Conservation (phyloP, 2,888 invertebrate species). For the Ceratothoa steindachneri region DNA sequence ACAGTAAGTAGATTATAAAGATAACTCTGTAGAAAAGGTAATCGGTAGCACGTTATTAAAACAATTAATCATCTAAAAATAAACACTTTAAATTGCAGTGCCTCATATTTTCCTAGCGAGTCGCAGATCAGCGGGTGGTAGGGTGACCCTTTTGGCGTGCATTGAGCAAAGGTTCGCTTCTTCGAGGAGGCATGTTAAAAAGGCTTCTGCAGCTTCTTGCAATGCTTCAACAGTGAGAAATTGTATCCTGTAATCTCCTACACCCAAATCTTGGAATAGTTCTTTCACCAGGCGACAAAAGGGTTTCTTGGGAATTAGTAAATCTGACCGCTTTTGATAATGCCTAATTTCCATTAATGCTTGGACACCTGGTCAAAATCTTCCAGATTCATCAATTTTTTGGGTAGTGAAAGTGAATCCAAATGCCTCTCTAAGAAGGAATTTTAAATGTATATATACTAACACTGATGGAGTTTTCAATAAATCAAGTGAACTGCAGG, state of each 20-base stretch:
- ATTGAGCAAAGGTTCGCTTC: constrained; percentile 32
- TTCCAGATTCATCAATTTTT: not conserved
- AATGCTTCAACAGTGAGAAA: constrained; percentile 36
- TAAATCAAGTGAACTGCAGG: too few species aligned
- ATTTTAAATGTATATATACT: too few species aligned
- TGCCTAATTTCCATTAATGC: constrained; percentile 37
- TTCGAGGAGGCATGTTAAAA: constrained; percentile 25
- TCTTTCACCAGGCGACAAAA: constrained; percentile 36
- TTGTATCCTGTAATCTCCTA: constrained; percentile 29
- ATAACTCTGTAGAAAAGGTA: too few species aligned
- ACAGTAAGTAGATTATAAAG: too few species aligned
- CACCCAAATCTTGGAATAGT: constrained; percentile 9
- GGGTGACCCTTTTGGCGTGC: constrained; percentile 37
- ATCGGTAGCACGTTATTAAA: too few species aligned
- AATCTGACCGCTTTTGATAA: constrained; percentile 16
- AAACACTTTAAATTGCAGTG: not conserved
- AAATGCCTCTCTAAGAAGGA: too few species aligned
- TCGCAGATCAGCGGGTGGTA: constrained; percentile 30
- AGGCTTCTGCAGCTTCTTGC: constrained; percentile 39
- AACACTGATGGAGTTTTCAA: too few species aligned
- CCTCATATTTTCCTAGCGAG: constrained; percentile 39
- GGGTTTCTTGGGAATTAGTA: constrained; percentile 29
- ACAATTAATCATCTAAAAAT: too few species aligned
- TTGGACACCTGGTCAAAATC: constrained; percentile 28
- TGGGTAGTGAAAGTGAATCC: too few species aligned